Base-by-base conservation (phyloP, 2,797 vertebrate species). In the Crocodylus rhombifer region DNA sequence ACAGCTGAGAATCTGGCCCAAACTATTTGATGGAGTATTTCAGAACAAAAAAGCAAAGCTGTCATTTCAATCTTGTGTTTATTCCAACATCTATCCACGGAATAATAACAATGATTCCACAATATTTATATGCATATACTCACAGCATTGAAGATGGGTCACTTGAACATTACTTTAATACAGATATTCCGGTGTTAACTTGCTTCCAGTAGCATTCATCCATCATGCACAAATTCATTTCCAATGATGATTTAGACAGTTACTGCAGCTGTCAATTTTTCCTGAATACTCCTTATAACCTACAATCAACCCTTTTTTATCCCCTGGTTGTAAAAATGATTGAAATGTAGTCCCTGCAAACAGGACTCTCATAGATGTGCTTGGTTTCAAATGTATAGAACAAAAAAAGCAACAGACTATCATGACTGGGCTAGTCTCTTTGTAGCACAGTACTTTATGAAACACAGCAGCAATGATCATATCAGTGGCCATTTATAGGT, bases 221-320 rank as follows among this genome's bases (percentile, higher is more conserved):
- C 97, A 98, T 98, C 96, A 98, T 94, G 91, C 17, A 84, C 76
- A 92, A 91, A 96, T 96, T 98, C 97, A 97, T 97, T 97, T 97
- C 77, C 95, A 96, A 86, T 90, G 94, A 94, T 81, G 93, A 20
- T 75, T 93, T 95, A 96, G 97, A 97, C 97, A 98, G 97, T 97
- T 97, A 87, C 57, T 79, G 82, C 62, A 90, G 86, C 85, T 95
- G 92, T 92, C 93, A 92, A 97, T 98, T 98, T 17, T 1, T 20
- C 17, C 2, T 1, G 69, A 20, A 60, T 77, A 60, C 15, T 8
- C 42, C 84, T 87, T 57, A 13, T 36, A n/a, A 69, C 14, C 26
- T 26, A 23, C 17, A 61, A 42, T 55, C 82, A 60, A 51, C 64
- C 71, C 61, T 82, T 14, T 80, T 77, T 75, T 56, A 64, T 23